Base-by-base conservation (phyloP, 64 coral and sea anemone genomes). In the Montipora sp. region DNA sequence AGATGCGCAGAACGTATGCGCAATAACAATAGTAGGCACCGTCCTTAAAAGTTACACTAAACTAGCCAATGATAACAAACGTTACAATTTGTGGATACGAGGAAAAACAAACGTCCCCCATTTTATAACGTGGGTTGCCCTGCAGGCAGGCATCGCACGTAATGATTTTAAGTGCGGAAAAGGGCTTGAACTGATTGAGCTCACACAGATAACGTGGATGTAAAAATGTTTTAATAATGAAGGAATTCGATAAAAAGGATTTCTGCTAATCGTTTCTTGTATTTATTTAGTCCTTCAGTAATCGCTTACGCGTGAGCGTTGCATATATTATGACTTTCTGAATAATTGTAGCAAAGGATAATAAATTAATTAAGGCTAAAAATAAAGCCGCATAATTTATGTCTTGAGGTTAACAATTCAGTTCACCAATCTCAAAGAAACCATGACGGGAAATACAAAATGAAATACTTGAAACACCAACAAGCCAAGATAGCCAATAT, bases 251-350 rank as follows among this genome's bases (percentile, higher is more conserved):
- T 43, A 85, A 61, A 84, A 84, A 27, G 46, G 15, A 65, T 82
- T 7, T 70, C 59, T 81, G 20, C 15, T 81, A 60, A 10, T 8
- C 8, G 23, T 13, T 46, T 11, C 4, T 10, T 75, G 0, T 75
- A 36, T 48, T 78, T 78, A 3, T 12, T 78, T 49, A 16, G 5
- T 15, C 20, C 47, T 45, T 68, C 13, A 14, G 43, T 85, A 63
- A 85, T 85, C 82, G 47, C 46, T 57, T 57, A 8, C 53, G 7
- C 53, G n/a, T 85, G 82, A n/a, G 82, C n/a, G 46, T 49, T 47
- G 43, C 71, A 85, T 85, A 85, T 85, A 85, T 85, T 85, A 85
- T 7, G 47, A 13, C 18, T 85, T 85, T 85, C 27, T 85, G 82
- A 71, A 85, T 71, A 85, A 71, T 72, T 51, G 49, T 85, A 46